A percentile compares a stretch with the other conserved stretches of the same genome.
These are phyloP conservation scores for Apteryx mantelli DNA, from an alignment of 2,113 vertebrate species.

Conservation along the genomic window DNA sequence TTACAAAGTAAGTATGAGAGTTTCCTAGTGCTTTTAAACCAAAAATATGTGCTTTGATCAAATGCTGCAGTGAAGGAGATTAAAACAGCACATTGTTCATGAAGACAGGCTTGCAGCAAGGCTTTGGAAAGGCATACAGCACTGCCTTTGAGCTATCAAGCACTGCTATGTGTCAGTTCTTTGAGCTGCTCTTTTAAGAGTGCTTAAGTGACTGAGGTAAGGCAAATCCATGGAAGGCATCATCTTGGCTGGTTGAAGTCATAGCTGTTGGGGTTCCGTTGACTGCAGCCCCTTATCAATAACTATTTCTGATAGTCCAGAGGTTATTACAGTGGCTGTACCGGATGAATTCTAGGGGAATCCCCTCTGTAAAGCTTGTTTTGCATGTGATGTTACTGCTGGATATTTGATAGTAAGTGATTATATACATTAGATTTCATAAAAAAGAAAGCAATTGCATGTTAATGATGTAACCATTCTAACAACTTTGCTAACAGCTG, in stretches of 20 bases:
- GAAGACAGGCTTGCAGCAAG: neutral
- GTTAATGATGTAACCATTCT: neutral
- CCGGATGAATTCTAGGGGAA: neutral
- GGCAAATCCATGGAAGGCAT: neutral
- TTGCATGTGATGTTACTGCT: neutral
- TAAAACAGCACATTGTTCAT: neutral
- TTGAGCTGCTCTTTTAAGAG: neutral
- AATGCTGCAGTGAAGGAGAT: neutral
- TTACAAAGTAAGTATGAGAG: neutral
- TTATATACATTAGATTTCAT: neutral
- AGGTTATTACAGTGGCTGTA: neutral
- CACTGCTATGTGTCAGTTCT: neutral
- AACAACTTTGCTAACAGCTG: neutral
- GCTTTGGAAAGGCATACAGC: neutral
- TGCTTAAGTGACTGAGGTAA: neutral
- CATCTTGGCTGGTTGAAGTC: neutral
- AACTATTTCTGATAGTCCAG: neutral
- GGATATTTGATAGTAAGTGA: neutral
- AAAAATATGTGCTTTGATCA: neutral
- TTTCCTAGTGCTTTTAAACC: neutral
- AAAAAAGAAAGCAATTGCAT: neutral
- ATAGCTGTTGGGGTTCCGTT: neutral
- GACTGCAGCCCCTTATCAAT: neutral
- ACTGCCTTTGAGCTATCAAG: neutral
- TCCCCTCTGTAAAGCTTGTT: neutral